Evolutionary conservation across 2,797 vertebrate genomes (phyloP), one percentile per base, ranked within the genome.

Genomic region (Dallia pectoralis): DNA sequence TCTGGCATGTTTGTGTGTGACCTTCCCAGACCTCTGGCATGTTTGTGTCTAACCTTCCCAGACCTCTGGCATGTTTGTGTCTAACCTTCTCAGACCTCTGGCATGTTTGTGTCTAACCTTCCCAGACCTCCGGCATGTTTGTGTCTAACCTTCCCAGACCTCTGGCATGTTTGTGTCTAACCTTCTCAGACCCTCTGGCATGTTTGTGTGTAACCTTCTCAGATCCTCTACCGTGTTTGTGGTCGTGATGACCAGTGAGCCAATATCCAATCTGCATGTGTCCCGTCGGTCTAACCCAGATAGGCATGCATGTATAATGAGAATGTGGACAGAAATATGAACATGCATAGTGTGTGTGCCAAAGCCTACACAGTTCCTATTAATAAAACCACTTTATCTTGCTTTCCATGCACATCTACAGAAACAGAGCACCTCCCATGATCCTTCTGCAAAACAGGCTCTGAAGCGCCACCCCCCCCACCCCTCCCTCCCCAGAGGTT

Each of bases 291-390:
- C 80, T 71, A 67, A 80, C 80, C 77, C 77, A 84, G 48, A 27
- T 69, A 80, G 80, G 85, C 79, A 75, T 44, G 74, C 87, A 87
- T 83, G 83, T 62, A 81, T 82, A 72, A 79, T 67, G 82, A 71
- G 49, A 61, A 74, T 80, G 85, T 71, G 76, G 80, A 87, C 56
- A 71, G 5, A 77, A 89, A 89, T 90, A 91, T 92, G 88, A 77
- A 90, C 90, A 90, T 90, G 83, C 80, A 85, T 76, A 74, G 77
- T 78, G 79, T 19, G 67, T 80, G 71, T 76, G 84, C 81, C 70
- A 73, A 83, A 75, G 77, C 79, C 77, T 71, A 74, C 83, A 79
- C 59, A 69, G 74, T 64, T 53, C 64, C 74, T 72, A 75, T 71
- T 79, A 86, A 78, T 81, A 88, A 86, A 71, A 66, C 79, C 77